phyloP scores from a whole-genome alignment of 2,797 vertebrate genomes.

The Labroides dimidiatus region DNA sequence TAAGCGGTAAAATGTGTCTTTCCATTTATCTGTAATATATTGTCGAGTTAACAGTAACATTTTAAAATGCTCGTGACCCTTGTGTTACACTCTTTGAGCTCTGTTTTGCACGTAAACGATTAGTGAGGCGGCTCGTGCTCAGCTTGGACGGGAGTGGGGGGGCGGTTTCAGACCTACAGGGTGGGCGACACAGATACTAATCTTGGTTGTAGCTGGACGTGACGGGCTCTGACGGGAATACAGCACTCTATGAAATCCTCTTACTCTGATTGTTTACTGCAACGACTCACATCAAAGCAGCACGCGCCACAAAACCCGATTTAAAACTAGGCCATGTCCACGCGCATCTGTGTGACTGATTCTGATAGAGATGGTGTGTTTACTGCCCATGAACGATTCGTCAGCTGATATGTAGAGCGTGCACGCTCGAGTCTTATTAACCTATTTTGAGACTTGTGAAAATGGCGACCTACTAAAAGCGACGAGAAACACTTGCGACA shows the following conservation, averaged over 20 bases:
- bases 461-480: background rate
- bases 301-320: too few species aligned
- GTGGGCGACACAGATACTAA: constrained; percentile 50
- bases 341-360: background rate
- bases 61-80: accelerated
- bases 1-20: background rate
- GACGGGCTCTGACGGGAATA: constrained; percentile 35
- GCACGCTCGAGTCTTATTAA: constrained; percentile 21
- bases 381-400: background rate
- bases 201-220: constrained; percentile 38
- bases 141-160: too few species aligned
- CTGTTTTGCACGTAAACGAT: background rate
- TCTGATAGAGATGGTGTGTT: constrained; percentile 1
- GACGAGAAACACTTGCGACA: background rate
- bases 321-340: background rate
- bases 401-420: constrained; percentile 16
- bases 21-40: accelerated
- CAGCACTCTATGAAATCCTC: constrained; percentile 36
- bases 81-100: accelerated
- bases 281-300: background rate
- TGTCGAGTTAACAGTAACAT: background rate
- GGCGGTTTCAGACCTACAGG: constrained; percentile 22
- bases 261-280: constrained; percentile 17
- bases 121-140: background rate
- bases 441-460: constrained; percentile 20